These are phyloP conservation scores for Thermophis baileyi DNA, from an alignment of 2,113 vertebrate species.

Conservation along the genomic window DNA sequence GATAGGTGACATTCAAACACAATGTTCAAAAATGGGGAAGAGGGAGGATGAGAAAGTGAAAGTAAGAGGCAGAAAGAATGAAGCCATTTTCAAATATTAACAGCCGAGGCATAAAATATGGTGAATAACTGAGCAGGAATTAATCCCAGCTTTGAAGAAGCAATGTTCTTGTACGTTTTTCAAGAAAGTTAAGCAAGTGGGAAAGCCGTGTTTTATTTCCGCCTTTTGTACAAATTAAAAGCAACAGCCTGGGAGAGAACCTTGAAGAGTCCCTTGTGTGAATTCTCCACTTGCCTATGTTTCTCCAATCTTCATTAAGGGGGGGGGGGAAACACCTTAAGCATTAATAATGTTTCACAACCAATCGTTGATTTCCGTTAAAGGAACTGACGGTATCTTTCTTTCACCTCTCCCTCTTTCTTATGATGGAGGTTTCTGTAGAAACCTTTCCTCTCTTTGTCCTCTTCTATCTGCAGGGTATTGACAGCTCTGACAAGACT, in stretches of 20 bases:
- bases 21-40: neutral
- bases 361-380: constrained; percentile 77
- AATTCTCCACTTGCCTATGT: neutral
- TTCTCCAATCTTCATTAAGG: constrained; percentile 14
- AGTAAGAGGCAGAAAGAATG: neutral
- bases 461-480: constrained; percentile 83
- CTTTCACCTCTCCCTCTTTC: constrained; percentile 20
- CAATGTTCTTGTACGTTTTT: constrained; percentile 33
- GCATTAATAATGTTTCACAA: constrained; percentile 77
- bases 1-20: neutral
- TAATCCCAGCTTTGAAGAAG: constrained; percentile 31
- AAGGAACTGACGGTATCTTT: constrained; percentile 64
- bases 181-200: constrained; percentile 46
- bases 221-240: constrained; percentile 35
- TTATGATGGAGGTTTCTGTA: constrained; percentile 71
- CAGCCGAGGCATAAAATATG: neutral
- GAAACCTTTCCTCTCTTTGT: constrained; percentile 76
- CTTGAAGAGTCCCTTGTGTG: constrained; percentile 36
- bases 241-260: constrained; percentile 25
- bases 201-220: constrained; percentile 47
- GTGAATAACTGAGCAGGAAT: constrained; percentile 1
- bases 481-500: constrained; percentile 94
- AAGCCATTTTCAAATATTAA: neutral
- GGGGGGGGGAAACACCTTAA: constrained; percentile 13
- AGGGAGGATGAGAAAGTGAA: neutral